A percentile compares a stretch with the other conserved stretches of the same genome.
phyloP scores from a whole-genome alignment of 2,797 vertebrate genomes.

The Poecilia velifera region DNA sequence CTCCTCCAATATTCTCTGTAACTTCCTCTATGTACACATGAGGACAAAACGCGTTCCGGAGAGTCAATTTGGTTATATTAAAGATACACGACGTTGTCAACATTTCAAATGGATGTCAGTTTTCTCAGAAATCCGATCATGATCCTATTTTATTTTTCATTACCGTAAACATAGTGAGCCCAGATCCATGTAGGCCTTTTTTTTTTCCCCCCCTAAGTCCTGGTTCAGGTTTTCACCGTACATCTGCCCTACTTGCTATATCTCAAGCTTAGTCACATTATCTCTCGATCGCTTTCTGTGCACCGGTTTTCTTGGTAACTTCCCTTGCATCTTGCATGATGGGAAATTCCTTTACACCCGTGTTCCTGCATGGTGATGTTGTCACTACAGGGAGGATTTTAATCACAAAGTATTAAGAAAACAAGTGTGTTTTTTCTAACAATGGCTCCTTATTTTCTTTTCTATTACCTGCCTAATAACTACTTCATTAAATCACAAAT shows the following conservation, averaged over 20 bases:
- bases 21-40: neutral
- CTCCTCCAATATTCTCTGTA: neutral
- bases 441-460: neutral
- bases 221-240: conserved; percentile 9
- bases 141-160: conserved; percentile 13
- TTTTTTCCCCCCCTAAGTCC: neutral
- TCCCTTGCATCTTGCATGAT: conserved; percentile 67
- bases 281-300: conserved; percentile 50
- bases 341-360: conserved; percentile 73
- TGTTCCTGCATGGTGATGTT: conserved; percentile 60
- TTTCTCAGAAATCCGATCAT: neutral
- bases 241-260: conserved; percentile 1
- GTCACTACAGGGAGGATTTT: conserved; percentile 22
- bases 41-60: neutral
- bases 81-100: neutral
- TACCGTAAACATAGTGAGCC: conserved; percentile 2
- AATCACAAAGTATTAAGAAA: conserved; percentile 12
- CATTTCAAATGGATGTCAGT: neutral
- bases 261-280: conserved; percentile 42
- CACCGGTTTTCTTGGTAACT: conserved; percentile 47
- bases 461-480: neutral
- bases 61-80: neutral
- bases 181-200: neutral
- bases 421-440: neutral
- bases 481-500: neutral